A percentile compares a stretch with the other conserved stretches of the same genome.
phyloP scores from a whole-genome alignment of 2,113 vertebrate genomes.

The Drymodes brunneopygia region DNA sequence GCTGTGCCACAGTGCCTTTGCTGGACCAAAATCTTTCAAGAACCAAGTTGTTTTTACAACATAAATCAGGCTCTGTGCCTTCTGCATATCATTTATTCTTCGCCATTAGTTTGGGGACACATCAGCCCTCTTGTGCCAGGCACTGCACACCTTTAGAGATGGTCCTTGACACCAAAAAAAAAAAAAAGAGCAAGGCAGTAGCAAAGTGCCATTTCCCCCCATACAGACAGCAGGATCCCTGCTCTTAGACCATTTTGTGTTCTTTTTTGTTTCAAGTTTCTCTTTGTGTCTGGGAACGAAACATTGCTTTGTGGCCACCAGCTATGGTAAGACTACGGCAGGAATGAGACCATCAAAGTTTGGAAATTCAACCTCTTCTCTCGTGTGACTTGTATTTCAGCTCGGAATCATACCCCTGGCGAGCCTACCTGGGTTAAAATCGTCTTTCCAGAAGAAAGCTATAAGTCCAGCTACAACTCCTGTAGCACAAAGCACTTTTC shows the following conservation, averaged over 20 bases:
- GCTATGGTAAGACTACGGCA: fast-evolving
- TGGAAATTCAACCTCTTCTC: neutral
- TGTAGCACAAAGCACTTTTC: conserved; percentile 1
- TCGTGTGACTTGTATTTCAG: neutral
- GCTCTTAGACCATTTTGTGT: neutral
- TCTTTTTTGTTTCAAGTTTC: neutral
- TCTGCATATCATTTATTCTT: neutral
- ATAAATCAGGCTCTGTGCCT: neutral
- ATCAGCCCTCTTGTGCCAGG: neutral
- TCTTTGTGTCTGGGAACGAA: neutral
- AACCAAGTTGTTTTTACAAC: neutral
- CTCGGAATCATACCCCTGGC: neutral
- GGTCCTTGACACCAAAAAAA: neutral
- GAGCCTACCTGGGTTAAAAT: conserved; percentile 68
- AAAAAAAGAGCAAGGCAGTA: neutral
- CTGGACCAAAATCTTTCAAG: neutral
- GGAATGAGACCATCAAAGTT: neutral
- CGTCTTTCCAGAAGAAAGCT: conserved; percentile 65
- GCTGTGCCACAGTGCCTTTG: neutral
- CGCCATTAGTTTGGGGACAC: neutral
- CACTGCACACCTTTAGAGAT: neutral
- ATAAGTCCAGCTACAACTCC: neutral
- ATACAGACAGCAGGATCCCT: neutral
- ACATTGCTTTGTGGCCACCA: neutral
- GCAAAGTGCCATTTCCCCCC: neutral